phyloP scores from a whole-genome alignment of 2,888 invertebrate genomes.

The Dioctria linearis region DNA sequence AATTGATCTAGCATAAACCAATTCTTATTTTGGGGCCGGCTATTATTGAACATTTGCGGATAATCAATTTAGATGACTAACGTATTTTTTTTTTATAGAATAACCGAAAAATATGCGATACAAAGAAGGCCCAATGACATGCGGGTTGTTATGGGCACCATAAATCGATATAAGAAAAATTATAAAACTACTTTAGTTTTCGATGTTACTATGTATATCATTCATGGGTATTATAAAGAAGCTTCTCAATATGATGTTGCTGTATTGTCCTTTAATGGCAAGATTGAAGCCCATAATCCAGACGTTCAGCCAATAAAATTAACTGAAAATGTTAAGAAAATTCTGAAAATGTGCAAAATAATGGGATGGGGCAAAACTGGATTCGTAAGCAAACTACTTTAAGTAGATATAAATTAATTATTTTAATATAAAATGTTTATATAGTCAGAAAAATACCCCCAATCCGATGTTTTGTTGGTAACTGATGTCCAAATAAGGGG shows the following conservation, averaged over 20 bases:
- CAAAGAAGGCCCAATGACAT: neutral
- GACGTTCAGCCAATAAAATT: neutral
- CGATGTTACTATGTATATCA: neutral
- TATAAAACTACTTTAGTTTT: neutral
- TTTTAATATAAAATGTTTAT: neutral
- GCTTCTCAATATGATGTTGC: neutral
- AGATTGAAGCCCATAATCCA: neutral
- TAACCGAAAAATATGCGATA: fast-evolving
- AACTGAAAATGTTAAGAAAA: neutral
- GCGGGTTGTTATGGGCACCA: neutral
- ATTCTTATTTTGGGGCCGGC: too few species aligned
- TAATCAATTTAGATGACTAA: too few species aligned
- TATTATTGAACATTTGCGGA: too few species aligned
- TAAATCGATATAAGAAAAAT: neutral
- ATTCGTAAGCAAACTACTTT: neutral
- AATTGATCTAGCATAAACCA: too few species aligned
- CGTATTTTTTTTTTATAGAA: neutral
- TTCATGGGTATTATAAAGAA: neutral
- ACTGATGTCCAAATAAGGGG: neutral
- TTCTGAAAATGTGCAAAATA: neutral
- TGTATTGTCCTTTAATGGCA: neutral
- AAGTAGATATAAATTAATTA: neutral
- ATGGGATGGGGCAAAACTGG: neutral
- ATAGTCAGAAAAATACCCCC: neutral
- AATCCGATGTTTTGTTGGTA: neutral